Evolutionary conservation across 2,797 vertebrate genomes (phyloP).

Genomic region (Propithecus deckenii): DNA sequence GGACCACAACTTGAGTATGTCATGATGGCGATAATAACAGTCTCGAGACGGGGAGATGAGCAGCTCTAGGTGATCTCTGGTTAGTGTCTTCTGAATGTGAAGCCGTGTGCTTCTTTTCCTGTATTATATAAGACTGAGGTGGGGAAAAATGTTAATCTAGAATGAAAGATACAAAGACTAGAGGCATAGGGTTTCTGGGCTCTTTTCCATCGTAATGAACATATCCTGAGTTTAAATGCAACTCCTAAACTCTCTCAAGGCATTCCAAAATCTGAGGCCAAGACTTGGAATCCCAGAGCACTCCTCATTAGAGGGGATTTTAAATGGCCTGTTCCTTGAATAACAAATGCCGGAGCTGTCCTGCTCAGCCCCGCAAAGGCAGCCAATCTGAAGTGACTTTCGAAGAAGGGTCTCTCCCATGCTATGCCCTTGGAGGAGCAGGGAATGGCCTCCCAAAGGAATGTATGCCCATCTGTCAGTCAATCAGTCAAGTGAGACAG

Average conservation of each 20-base stretch:
- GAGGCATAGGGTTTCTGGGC: not conserved
- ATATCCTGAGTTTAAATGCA: not conserved
- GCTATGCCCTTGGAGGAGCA: too few relatives aligned
- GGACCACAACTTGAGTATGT: not conserved
- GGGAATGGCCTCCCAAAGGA: not conserved
- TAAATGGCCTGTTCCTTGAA: not conserved
- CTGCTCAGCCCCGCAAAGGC: not conserved
- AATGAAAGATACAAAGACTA: not conserved
- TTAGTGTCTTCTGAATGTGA: not conserved
- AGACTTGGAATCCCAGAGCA: not conserved
- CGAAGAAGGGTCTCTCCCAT: accelerated
- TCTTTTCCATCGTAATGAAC: not conserved
- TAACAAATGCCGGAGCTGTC: not conserved
- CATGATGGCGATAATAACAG: accelerated
- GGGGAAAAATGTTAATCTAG: too few relatives aligned
- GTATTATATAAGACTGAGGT: not conserved
- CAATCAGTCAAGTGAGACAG: accelerated
- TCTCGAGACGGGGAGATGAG: not conserved
- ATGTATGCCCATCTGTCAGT: not conserved
- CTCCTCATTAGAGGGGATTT: not conserved
- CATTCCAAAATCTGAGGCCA: not conserved
- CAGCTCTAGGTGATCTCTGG: not conserved
- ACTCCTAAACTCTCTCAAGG: not conserved
- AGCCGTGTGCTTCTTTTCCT: not conserved
- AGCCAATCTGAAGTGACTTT: not conserved